These are phyloP conservation scores for Papilio polyxenes DNA, from an alignment of 1,140 invertebrate genomes.

Conservation along the genomic window DNA sequence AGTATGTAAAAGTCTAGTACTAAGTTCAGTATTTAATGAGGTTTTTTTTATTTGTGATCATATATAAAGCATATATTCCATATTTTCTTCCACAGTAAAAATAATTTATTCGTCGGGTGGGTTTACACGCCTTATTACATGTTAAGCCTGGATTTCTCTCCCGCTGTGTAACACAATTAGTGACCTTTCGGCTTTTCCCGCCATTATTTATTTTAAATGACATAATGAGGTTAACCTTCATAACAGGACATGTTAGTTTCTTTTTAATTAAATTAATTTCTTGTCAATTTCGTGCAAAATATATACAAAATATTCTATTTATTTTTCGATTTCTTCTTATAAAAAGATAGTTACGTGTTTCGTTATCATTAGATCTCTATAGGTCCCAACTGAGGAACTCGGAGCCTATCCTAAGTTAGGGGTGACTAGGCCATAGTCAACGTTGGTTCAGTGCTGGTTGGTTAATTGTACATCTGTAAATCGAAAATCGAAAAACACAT, in stretches of 20 bases:
- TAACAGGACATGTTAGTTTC: background rate
- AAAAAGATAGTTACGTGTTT: no score
- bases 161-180: conserved; percentile 17
- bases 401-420: no score
- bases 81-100: background rate
- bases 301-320: no score
- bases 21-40: background rate
- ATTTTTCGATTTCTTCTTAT: no score
- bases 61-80: background rate
- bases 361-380: no score
- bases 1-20: no score
- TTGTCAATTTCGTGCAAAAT: background rate
- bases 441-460: no score
- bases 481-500: no score
- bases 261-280: background rate
- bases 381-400: no score
- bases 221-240: conserved; percentile 16
- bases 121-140: conserved; percentile 8
- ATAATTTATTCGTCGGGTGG: background rate
- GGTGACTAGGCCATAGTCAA: no score
- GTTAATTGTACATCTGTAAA: no score
- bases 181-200: conserved; percentile 14
- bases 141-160: conserved; percentile 13
- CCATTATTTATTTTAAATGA: conserved; percentile 14
- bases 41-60: background rate